Base-by-base conservation (phyloP, 2,888 invertebrate genomes). In the Chironomus riparius region DNA sequence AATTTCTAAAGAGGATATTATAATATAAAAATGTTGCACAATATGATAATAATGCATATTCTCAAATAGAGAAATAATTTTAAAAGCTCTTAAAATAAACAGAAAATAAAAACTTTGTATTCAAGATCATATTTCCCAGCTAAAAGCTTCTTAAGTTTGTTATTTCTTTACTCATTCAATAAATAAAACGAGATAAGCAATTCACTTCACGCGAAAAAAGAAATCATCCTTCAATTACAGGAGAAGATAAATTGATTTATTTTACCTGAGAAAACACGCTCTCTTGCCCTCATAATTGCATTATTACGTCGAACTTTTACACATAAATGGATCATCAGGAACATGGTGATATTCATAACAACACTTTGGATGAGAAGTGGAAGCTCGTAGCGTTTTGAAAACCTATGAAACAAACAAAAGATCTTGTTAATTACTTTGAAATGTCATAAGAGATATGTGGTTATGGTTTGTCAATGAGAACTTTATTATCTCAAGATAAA, bases 261-360 rank as follows among this genome's bases (percentile, higher is more conserved):
- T 83, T 84, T 86, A 95, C 95, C 95, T 87, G 92, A 91, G 81
- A 95, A 93, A 82, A 92, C 89, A 83, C 91, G 88, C 80, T 95
- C 93, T 79, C 91, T 87, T 74, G 89, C 87, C 83, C 90, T 89
- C 78, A 91, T 87, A 78, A 93, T 89, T 83, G 92, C 90, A 83
- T 90, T 93, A 83, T 91, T 91, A 83, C 92, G 92, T 80, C 91
- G 90, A 78, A 96, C 92, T 82, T 87, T 88, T 28, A 97, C 93
- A 87, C 97, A 98, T 70, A 98, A 86, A 83, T 95, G 93, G 78
- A 98, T 92, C 94, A 98, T 94, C 76, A 90, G 87, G 85, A 97
- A 89, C 99, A 99, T 99, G 79, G 95, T 93, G 77, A 93, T 82
- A 82, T 95, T 97, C 99, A 99, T 99, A 77, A 99, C 90, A 82